These are phyloP conservation scores for Bubo blakistoni DNA, from an alignment of 2,113 vertebrate genomes.

Conservation along the genomic window DNA sequence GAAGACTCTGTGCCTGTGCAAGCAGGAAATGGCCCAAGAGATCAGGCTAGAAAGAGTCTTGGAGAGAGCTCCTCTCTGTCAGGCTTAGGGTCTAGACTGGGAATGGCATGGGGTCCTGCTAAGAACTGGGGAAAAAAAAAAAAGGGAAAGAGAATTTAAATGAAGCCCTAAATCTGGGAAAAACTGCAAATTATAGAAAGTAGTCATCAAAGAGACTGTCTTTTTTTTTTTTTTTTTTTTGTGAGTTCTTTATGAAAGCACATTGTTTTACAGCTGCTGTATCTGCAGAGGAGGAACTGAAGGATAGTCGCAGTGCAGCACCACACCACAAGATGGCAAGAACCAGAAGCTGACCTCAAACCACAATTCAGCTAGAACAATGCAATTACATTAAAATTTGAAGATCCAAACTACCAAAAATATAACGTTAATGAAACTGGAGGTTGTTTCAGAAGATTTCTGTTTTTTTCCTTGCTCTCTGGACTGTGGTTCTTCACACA, in stretches of 20 bases:
- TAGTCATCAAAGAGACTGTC: fast-evolving
- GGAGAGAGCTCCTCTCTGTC: not conserved
- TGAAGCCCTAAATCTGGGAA: not conserved
- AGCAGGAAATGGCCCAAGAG: not conserved
- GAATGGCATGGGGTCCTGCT: not conserved
- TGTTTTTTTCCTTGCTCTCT: not conserved
- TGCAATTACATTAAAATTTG: not conserved
- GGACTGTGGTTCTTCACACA: not conserved
- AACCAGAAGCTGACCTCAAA: slow-evolving; percentile 9
- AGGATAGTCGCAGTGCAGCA: not conserved
- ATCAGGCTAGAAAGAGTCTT: not conserved
- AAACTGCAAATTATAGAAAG: not conserved
- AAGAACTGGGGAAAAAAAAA: not conserved
- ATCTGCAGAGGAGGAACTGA: not conserved
- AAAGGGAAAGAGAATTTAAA: not conserved
- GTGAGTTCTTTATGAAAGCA: not conserved
- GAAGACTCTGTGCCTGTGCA: not conserved
- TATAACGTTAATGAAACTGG: not conserved
- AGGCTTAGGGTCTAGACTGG: not conserved
- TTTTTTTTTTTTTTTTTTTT: not conserved
- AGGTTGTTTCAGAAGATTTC: not conserved
- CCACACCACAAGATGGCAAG: slow-evolving; percentile 49
- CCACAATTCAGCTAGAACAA: not conserved
- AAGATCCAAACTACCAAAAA: not conserved
- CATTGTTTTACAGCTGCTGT: not conserved